These are phyloP conservation scores for Megaceryle alcyon DNA, from an alignment of 2,797 vertebrate species.

Conservation along the genomic window DNA sequence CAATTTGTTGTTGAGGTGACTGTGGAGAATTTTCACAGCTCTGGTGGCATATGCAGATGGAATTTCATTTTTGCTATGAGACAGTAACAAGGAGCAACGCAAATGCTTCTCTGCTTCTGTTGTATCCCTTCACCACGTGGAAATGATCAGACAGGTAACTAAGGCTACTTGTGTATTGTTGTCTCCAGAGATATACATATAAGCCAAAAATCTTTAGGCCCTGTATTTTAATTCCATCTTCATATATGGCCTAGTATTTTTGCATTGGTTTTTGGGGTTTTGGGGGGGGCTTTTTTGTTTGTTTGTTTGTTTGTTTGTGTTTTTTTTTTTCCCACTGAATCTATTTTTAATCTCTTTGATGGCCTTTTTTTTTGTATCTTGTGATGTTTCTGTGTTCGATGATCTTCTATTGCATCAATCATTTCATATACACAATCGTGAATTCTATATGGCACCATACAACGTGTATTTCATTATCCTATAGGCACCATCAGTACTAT, in stretches of 20 bases:
- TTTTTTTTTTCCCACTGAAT: neutral
- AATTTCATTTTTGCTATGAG: neutral
- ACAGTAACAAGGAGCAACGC: neutral
- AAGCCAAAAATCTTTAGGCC: neutral
- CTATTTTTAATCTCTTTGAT: neutral
- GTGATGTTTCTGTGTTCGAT: neutral
- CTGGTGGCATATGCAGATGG: neutral
- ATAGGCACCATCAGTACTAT: neutral
- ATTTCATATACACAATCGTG: conserved; percentile 20
- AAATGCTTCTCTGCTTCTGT: neutral
- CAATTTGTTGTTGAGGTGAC: neutral
- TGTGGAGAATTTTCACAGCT: neutral
- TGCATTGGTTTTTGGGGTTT: too few species aligned
- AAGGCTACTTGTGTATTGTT: neutral
- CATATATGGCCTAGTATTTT: neutral
- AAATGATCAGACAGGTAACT: neutral
- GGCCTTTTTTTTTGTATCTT: neutral
- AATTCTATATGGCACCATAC: conserved; percentile 24
- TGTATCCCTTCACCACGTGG: neutral
- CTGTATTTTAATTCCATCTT: conserved; percentile 8
- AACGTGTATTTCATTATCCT: conserved; percentile 45
- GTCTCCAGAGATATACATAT: neutral
- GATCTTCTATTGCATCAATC: neutral
- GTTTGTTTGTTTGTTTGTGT: neutral
- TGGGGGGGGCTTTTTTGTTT: too few species aligned